Percentiles rank a stretch among this genome's conserved stretches.
Evolutionary conservation across 2,797 vertebrate species (phyloP).

Genomic region (Percopsis omiscomaycus): DNA sequence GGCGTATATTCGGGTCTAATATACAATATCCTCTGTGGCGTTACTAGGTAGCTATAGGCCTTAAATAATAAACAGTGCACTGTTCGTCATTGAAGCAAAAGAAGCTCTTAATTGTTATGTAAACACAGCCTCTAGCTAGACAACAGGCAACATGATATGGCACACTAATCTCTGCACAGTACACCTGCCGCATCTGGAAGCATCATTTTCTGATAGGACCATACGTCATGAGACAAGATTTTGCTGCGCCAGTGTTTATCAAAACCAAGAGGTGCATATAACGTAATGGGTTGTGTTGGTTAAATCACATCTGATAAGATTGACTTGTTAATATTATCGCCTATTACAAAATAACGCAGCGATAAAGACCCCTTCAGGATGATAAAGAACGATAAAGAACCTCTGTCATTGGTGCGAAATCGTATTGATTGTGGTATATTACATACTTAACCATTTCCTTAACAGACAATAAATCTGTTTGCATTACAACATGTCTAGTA

Average conservation of each 20-base stretch:
- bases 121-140: constrained; percentile 48
- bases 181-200: constrained; percentile 71
- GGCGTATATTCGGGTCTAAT: neutral
- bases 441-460: neutral
- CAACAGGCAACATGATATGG: constrained; percentile 35
- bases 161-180: constrained; percentile 34
- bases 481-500: neutral
- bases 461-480: too few species aligned
- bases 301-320: too few species aligned
- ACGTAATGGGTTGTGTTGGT: too few species aligned
- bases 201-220: constrained; percentile 21
- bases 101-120: constrained; percentile 39
- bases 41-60: neutral
- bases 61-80: too few species aligned
- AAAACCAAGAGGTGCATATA: neutral
- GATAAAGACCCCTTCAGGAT: neutral
- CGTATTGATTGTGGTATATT: neutral
- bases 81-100: neutral
- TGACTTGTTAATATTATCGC: too few species aligned
- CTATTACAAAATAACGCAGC: too few species aligned
- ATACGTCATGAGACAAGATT: constrained; percentile 55
- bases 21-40: constrained; percentile 4
- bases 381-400: neutral
- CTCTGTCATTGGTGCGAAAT: neutral
- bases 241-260: constrained; percentile 37